Conservation (phyloP, 2,888 invertebrate genomes). For the Conistra vaccinii region DNA sequence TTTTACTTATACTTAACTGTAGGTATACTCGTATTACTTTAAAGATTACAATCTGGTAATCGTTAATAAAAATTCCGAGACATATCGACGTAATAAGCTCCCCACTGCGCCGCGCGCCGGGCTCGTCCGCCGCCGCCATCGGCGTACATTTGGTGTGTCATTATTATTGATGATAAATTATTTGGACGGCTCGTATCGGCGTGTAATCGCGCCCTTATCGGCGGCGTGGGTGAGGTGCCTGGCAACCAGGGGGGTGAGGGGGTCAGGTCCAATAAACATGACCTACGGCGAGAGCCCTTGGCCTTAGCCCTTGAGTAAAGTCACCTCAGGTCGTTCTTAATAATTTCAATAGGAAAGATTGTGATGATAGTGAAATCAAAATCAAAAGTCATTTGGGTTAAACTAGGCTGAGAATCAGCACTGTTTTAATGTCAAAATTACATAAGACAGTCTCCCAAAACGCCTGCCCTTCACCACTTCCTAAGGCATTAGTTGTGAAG, state of each 20-base stretch:
- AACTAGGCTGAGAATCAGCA: background rate
- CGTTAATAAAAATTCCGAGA: conserved; percentile 3
- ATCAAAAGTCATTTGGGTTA: background rate
- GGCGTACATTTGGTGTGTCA: conserved; percentile 21
- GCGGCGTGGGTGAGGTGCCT: background rate
- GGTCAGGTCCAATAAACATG: background rate
- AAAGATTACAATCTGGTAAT: background rate
- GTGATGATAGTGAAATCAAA: background rate
- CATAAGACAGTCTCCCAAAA: background rate
- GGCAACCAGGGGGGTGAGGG: background rate
- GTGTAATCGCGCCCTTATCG: conserved; percentile 48
- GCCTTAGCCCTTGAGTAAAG: background rate
- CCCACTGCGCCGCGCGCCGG: background rate
- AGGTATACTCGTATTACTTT: background rate
- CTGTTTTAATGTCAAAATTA: background rate
- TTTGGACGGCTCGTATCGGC: conserved; percentile 57
- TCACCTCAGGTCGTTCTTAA: background rate
- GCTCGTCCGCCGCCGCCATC: background rate
- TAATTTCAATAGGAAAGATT: background rate
- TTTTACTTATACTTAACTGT: conserved; percentile 1
- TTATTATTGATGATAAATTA: conserved; percentile 53
- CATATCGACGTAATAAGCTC: conserved; percentile 2
- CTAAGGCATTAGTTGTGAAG: background rate
- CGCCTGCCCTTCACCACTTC: background rate
- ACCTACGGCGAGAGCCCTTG: background rate